Evolutionary conservation across 2,797 vertebrate genomes (phyloP), one percentile per base, ranked within the genome.

Genomic region (Gadopsis bispinosus): DNA sequence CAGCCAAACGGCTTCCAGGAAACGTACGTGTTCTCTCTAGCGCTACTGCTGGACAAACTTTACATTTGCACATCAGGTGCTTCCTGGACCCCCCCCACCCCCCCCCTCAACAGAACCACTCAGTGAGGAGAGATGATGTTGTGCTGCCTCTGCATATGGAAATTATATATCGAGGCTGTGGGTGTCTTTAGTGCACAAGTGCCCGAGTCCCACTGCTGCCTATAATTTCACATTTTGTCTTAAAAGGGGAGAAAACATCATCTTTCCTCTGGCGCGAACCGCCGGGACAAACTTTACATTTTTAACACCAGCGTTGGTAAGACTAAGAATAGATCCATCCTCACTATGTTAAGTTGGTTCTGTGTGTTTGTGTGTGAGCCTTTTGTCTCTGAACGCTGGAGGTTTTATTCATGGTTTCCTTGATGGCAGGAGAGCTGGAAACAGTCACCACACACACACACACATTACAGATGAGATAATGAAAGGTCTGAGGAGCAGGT

Each of bases 381-480:
- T 22, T 51, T 54, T 53, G 16, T 12, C 10, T 41, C 39, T 41
- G 39, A 12, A 12, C 43, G 16, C 13, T 16, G 43, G 4, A 50
- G 61, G n/a, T 35, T 59, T 70, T 51, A 43, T 66, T 81, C 47
- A 41, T 47, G 51, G 55, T 54, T 77, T 67, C 13, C 14, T 51
- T 66, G n/a, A 75, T 64, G 17, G 31, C 50, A 59, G 37, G 9
- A 72, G 31, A 73, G 50, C 59, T 41, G 45, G 41, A 75, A 71
- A 71, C 59, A 64, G 61, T 59, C 67, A 50, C 72, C 45, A 29
- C 37, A 11, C 69, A 37, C 31, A 26, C 63, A 58, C 55, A 72
- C 39, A 63, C 51, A 86, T 80, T 83, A 87, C 77, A 87, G 86
- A 89, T 89, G 81, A 89, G 87, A 81, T 89, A 90, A 90, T 89